Evolutionary conservation across 2,113 vertebrate genomes (phyloP).

Genomic region (Mobula birostris): DNA sequence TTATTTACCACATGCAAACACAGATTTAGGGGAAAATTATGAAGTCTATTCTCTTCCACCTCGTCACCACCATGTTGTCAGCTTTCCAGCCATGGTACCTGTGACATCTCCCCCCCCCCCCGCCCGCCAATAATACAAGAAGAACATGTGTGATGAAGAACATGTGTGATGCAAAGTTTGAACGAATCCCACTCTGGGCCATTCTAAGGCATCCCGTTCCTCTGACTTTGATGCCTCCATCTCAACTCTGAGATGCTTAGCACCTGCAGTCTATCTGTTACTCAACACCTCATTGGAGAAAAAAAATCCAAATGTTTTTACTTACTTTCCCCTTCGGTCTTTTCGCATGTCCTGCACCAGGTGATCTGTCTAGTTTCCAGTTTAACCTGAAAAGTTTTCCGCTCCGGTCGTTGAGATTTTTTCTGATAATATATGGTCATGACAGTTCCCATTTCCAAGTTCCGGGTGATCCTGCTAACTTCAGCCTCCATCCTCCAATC

Average conservation of each 20-base stretch:
- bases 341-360: slow-evolving; percentile 69
- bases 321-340: slow-evolving; percentile 70
- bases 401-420: slow-evolving; percentile 73
- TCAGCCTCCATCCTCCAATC: slow-evolving; percentile 48
- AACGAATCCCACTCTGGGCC: neutral
- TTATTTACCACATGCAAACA: neutral
- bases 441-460: slow-evolving; percentile 68
- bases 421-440: slow-evolving; percentile 78
- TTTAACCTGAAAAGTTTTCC: slow-evolving; percentile 70
- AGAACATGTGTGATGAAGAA: neutral
- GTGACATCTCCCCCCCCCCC: neutral
- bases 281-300: neutral
- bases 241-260: neutral
- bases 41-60: neutral
- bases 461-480: slow-evolving; percentile 61
- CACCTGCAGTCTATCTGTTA: neutral
- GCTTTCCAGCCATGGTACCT: neutral
- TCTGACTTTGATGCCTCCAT: neutral
- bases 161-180: neutral
- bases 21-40: neutral
- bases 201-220: neutral
- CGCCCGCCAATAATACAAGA: neutral
- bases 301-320: slow-evolving; percentile 38
- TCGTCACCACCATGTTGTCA: neutral
- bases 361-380: slow-evolving; percentile 64